phyloP scores from a whole-genome alignment of 2,888 invertebrate genomes.

The Hetaerina titia region DNA sequence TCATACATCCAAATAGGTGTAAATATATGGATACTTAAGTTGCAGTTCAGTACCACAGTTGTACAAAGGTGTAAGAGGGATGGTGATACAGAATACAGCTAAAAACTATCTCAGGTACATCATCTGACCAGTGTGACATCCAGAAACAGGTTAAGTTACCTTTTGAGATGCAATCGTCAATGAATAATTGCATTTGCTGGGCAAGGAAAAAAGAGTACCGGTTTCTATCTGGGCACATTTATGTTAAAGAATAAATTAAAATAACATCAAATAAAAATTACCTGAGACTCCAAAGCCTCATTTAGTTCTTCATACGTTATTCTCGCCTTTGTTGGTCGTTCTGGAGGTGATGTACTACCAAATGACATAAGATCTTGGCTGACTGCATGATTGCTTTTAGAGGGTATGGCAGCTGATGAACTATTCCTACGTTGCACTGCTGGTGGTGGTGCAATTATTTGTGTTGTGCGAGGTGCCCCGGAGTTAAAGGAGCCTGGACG shows the following conservation, averaged over 20 bases:
- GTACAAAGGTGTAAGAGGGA: too few species aligned
- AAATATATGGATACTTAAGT: too few species aligned
- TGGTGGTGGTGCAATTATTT: conserved; percentile 74
- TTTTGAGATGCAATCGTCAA: background rate
- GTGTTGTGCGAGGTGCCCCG: conserved; percentile 73
- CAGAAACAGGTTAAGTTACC: too few species aligned
- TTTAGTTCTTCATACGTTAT: conserved; percentile 41
- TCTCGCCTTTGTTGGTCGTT: background rate
- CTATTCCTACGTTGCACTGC: conserved; percentile 72
- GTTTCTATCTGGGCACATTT: too few species aligned
- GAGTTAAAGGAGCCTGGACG: conserved; percentile 80
- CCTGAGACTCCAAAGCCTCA: conserved; percentile 32
- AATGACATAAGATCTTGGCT: conserved; percentile 70
- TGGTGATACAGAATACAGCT: too few species aligned
- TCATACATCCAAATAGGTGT: too few species aligned
- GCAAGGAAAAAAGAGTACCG: background rate
- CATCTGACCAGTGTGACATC: too few species aligned
- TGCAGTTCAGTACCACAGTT: too few species aligned
- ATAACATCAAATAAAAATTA: background rate
- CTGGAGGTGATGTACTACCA: conserved; percentile 68
- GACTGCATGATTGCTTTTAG: conserved; percentile 21
- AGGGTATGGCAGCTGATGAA: conserved; percentile 70
- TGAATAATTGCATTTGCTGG: background rate
- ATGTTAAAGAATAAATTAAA: too few species aligned
- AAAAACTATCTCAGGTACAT: too few species aligned